phyloP scores from a whole-genome alignment of 1,140 invertebrate genomes.

The Drosophila willistoni region DNA sequence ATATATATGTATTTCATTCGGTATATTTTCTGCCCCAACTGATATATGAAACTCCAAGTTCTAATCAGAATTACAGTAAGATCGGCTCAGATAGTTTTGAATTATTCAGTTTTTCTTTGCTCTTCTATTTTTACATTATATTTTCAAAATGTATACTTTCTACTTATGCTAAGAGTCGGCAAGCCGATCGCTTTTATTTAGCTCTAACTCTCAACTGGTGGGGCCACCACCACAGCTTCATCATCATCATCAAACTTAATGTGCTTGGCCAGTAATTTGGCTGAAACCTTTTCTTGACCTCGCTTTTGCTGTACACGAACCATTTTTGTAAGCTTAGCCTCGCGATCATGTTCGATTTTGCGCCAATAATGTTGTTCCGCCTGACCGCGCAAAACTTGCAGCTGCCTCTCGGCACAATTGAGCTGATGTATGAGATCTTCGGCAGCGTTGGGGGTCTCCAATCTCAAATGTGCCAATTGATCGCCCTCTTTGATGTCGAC shows the following conservation, averaged over 20 bases:
- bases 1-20: background rate
- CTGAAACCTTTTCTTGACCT: constrained; percentile 86
- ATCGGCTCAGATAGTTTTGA: no score
- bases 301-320: constrained; percentile 84
- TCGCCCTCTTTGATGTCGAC: constrained; percentile 86
- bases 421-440: constrained; percentile 81
- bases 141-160: background rate
- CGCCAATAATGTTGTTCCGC: constrained; percentile 88
- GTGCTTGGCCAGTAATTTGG: constrained; percentile 85
- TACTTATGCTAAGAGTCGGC: background rate
- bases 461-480: constrained; percentile 85
- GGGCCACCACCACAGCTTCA: background rate
- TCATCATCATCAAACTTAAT: constrained; percentile 60
- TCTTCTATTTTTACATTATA: no score
- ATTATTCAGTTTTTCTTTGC: no score
- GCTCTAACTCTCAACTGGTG: background rate
- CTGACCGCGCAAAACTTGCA: constrained; percentile 83
- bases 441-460: constrained; percentile 85
- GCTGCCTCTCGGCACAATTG: constrained; percentile 65
- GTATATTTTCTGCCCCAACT: no score
- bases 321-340: constrained; percentile 85
- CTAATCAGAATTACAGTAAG: no score
- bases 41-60: no score
- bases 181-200: background rate
- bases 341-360: constrained; percentile 86